Evolutionary conservation across 2,888 invertebrate species (phyloP), one percentile per base, ranked within the genome.

Genomic region (Trichogramma evanescens): DNA sequence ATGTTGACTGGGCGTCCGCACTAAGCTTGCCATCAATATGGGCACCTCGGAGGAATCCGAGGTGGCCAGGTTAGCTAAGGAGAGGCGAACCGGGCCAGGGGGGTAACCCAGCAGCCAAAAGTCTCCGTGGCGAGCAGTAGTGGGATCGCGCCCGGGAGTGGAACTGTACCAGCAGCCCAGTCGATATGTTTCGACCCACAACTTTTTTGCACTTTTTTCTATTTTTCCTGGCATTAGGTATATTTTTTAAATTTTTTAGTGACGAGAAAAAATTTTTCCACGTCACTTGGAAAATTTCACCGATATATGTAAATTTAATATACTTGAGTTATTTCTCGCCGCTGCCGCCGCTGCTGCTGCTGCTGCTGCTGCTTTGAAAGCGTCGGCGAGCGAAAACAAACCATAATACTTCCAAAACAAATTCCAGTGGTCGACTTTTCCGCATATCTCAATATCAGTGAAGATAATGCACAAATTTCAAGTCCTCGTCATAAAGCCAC

Each of bases 81-180:
- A 93, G 92, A 87, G 91, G 90, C 89, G 94, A 82, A 95, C 84
- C 90, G 95, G 95, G 93, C 91, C 92, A 95, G 95, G 89, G 91
- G 91, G 92, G 93, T 26, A 89, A 94, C 91, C 88, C 90, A 95
- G 94, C 94, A 95, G 93, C 93, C 93, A 94, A 94, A 93, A 95
- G 92, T 91, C 89, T 87, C 93, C 93, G 92, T 91, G 93, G 91
- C 86, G 88, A 85, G 91, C 93, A 93, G 94, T 94, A 93, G 93
- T 90, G 92, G 93, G 93, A 92, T 91, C 88, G 94, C 93, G 91
- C 87, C 90, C 87, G 90, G 91, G 94, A 95, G 93, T 92, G 89
- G 84, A 85, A 83, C 84, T 85, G 88, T 86, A 88, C 85, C 85
- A 82, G 81, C 87, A 93, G 93, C 94, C 91, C 82, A 85, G 81